Evolutionary conservation across 2,113 vertebrate species (phyloP).

Genomic region (Sigmodon hispidus): DNA sequence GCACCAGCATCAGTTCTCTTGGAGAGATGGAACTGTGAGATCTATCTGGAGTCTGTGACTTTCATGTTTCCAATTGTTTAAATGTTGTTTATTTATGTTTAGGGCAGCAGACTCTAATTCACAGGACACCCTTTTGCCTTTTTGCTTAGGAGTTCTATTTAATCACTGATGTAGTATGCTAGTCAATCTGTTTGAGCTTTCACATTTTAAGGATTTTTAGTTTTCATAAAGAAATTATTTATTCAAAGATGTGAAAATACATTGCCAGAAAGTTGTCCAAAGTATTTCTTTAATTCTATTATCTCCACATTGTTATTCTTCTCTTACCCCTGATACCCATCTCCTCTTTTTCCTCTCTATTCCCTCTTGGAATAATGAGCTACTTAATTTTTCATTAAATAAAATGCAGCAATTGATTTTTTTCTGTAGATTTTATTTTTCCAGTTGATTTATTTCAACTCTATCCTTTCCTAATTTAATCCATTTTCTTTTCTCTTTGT

Average conservation of each 20-base stretch:
- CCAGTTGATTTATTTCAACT: background rate
- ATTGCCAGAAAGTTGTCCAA: background rate
- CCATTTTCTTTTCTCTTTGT: background rate
- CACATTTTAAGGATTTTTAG: background rate
- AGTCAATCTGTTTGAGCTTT: background rate
- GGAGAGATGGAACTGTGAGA: background rate
- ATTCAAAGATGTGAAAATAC: background rate
- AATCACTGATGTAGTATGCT: background rate
- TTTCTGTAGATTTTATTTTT: background rate
- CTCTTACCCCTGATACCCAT: too few relatives aligned
- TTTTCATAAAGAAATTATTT: constrained; percentile 40
- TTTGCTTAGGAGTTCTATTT: background rate
- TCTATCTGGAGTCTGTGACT: background rate
- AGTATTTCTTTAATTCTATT: background rate
- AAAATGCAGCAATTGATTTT: background rate
- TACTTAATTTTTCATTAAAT: background rate
- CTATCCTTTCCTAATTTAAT: background rate
- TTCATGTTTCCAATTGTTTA: background rate
- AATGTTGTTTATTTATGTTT: background rate
- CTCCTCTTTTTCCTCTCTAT: background rate
- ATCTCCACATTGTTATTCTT: background rate
- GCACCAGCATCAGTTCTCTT: background rate
- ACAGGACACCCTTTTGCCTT: background rate
- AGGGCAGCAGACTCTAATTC: background rate
- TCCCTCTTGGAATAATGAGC: constrained; percentile 5